Evolutionary conservation across 1,140 invertebrate genomes (phyloP), one percentile per base, ranked within the genome.

Genomic region (Bombus confusus): DNA sequence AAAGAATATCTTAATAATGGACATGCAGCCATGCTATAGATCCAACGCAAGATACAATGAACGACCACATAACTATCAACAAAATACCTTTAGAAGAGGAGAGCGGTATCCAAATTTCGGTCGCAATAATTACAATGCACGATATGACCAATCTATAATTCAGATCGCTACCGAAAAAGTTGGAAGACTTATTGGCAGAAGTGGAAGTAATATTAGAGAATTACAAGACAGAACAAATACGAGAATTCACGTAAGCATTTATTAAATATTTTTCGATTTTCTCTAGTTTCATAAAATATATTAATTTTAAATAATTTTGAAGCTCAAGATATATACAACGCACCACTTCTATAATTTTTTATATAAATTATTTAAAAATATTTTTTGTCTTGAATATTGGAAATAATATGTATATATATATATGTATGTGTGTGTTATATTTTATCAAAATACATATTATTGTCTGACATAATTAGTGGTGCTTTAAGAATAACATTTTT

Each of bases 121-220:
- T 37, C 18, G 64, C 37, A 37, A 59, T 39, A 41, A 25, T 34
- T 78, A 1, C 12, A 12, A 75, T 12, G 0, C 28, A 9, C 34
- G 68, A 28, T 34, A 31, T 25, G 47, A 75, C 0, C 66, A 71
- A 22, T n/a, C 86, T 59, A 9, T 86, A 37, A 77, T 90, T 22
- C 64, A 90, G 0, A 71, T 95, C 12, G 87, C 92, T 8, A 87
- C 88, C 4, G 71, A 52, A 9, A 92, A 93, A 87, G 88, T 96
- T 64, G 95, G 95, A 10, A 95, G 90, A 89, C 83, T 96, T 15
- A 95, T 96, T 76, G 98, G 97, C 0, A 96, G 96, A 94, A 97
- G 97, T 62, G 97, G 97, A 3, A 95, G 94, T 3, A 97, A 97
- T 93, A 98, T 98, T n/a, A 96, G 95, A 90, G 97, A 98, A 88